Evolutionary conservation across 1,140 invertebrate species (phyloP).

Genomic region (Neodiprion pinetum): DNA sequence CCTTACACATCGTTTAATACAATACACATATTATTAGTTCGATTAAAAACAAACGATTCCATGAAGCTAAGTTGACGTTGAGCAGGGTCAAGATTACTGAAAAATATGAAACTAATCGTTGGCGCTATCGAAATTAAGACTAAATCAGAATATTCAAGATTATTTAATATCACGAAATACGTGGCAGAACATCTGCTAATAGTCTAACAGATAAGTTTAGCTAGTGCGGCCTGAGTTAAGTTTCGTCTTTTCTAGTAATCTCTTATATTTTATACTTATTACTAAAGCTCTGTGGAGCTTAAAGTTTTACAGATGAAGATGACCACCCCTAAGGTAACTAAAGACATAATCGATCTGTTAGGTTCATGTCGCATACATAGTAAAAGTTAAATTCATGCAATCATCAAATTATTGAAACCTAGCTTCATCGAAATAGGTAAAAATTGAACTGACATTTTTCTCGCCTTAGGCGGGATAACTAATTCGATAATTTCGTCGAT

Average conservation of each 20-base stretch:
- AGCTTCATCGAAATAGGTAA: not conserved
- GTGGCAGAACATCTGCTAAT: too few species aligned
- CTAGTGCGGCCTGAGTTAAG: not conserved
- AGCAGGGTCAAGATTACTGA: not conserved
- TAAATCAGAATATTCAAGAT: too few species aligned
- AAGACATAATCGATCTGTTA: too few species aligned
- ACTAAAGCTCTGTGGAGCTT: not conserved
- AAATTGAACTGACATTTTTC: too few species aligned
- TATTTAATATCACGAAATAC: too few species aligned
- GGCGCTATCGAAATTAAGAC: too few species aligned
- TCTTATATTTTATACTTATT: not conserved
- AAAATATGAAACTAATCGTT: not conserved
- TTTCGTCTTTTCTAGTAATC: not conserved
- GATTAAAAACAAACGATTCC: not conserved
- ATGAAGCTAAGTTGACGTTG: not conserved
- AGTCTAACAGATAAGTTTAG: too few species aligned
- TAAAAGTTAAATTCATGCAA: not conserved
- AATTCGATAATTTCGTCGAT: too few species aligned
- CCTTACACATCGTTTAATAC: not conserved
- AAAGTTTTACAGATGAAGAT: not conserved
- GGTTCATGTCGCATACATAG: too few species aligned
- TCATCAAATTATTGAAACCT: not conserved
- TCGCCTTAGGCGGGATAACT: too few species aligned
- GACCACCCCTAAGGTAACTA: not conserved
- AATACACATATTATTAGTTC: not conserved